phyloP scores from a whole-genome alignment of 1,140 invertebrate genomes.

The Calliphora vicina region DNA sequence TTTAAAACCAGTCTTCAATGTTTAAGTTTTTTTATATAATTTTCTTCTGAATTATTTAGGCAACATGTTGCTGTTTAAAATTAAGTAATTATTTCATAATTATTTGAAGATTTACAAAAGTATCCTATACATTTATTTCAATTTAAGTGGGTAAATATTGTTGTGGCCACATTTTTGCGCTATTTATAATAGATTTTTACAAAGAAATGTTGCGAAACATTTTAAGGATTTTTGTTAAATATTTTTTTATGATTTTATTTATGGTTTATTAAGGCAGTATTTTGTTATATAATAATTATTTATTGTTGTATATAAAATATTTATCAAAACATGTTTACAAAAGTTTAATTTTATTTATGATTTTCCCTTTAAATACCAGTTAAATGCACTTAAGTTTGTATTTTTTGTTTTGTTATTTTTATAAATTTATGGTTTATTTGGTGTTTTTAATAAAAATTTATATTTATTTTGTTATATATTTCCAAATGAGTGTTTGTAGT shows the following conservation, averaged over 20 bases:
- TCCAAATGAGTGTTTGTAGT: background rate
- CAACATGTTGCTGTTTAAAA: slow-evolving; percentile 24
- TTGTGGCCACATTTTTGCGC: background rate
- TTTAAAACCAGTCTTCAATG: background rate
- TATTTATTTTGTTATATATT: background rate
- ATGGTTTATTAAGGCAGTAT: background rate
- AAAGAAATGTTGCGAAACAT: background rate
- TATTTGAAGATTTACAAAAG: background rate
- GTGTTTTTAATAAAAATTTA: background rate
- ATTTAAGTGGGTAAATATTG: background rate
- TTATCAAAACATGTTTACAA: background rate
- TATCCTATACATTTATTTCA: too few species aligned
- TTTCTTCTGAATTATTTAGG: background rate
- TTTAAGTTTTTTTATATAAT: background rate
- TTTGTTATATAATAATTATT: background rate
- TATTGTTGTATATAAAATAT: background rate
- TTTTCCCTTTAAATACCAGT: background rate
- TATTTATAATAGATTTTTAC: background rate
- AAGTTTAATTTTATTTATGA: background rate
- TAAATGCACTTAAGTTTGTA: background rate
- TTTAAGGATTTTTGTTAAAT: background rate
- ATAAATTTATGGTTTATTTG: background rate
- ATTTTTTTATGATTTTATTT: background rate
- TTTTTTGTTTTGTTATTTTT: background rate
- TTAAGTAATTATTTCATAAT: background rate